A percentile compares a stretch with the other conserved stretches of the same genome.
phyloP scores from a whole-genome alignment of 2,797 vertebrate species.

The Lithobates sylvaticus region DNA sequence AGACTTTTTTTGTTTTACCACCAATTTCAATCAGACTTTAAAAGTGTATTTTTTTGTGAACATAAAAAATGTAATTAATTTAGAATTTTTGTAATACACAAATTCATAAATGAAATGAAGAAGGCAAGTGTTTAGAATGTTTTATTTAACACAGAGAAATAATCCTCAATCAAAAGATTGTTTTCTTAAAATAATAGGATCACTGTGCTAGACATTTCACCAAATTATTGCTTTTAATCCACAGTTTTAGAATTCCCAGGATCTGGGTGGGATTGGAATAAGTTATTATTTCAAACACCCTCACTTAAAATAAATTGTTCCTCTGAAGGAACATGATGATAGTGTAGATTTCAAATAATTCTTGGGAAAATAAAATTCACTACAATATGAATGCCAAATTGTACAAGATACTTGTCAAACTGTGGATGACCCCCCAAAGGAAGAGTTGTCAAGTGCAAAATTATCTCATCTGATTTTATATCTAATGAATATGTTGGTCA shows the following conservation, averaged over 20 bases:
- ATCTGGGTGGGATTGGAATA: conserved; percentile 41
- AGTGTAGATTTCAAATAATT: conserved; percentile 41
- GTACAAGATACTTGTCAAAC: conserved; percentile 29
- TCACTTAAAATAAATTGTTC: conserved; percentile 28
- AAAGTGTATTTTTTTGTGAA: too few relatives aligned
- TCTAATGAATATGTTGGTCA: conserved; percentile 57
- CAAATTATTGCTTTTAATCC: background rate
- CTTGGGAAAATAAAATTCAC: conserved; percentile 25
- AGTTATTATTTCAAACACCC: conserved; percentile 40
- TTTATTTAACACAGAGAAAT: background rate
- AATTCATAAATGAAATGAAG: too few relatives aligned
- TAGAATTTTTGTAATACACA: too few relatives aligned
- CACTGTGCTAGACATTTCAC: background rate
- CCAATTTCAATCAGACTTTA: too few relatives aligned
- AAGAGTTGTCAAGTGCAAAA: conserved; percentile 46
- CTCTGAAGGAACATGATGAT: conserved; percentile 28
- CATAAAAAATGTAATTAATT: too few relatives aligned
- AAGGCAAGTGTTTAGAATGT: too few relatives aligned
- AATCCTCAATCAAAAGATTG: background rate
- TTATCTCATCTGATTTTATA: conserved; percentile 48
- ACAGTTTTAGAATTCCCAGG: conserved; percentile 28
- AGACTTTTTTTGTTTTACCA: too few relatives aligned
- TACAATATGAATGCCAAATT: conserved; percentile 24
- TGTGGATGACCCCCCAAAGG: conserved; percentile 25
- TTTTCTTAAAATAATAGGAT: background rate